Conservation (phyloP, 2,113 vertebrate species). For the Osmerus eperlanus region DNA sequence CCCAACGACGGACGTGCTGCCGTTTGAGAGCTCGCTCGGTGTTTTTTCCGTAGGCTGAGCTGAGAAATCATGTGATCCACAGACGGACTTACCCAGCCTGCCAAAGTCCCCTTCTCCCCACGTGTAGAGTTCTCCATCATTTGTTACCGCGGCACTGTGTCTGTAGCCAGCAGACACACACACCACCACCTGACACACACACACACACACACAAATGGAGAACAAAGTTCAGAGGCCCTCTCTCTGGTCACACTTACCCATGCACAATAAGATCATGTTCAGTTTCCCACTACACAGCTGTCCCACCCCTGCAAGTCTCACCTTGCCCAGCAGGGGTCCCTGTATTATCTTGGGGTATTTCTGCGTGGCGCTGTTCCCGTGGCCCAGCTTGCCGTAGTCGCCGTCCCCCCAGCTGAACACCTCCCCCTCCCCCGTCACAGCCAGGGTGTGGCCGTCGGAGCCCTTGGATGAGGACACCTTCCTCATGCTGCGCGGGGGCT, state of each 20-base stretch:
- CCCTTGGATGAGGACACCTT: constrained; percentile 80
- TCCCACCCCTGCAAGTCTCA: constrained; percentile 28
- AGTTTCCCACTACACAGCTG: neutral
- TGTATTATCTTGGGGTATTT: constrained; percentile 81
- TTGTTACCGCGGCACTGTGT: constrained; percentile 63
- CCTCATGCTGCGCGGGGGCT: constrained; percentile 74
- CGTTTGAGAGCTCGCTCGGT: neutral
- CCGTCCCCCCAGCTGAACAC: constrained; percentile 81
- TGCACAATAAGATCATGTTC: no score
- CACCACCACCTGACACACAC: constrained; percentile 55
- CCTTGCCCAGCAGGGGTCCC: constrained; percentile 73
- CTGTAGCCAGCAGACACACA: constrained; percentile 67
- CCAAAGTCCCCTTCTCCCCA: constrained; percentile 68
- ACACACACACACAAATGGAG: neutral
- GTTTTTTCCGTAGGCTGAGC: neutral
- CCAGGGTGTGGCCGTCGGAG: constrained; percentile 78
- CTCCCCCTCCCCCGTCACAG: constrained; percentile 76
- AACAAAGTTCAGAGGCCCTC: neutral
- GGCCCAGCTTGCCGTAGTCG: constrained; percentile 80
- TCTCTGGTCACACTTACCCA: neutral
- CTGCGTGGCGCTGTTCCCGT: constrained; percentile 78
- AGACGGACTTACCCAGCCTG: constrained; percentile 47
- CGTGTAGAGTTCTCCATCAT: constrained; percentile 62
- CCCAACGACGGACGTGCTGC: no score
- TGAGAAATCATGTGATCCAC: neutral